phyloP scores from a whole-genome alignment of 2,888 invertebrate species.

The Leptothorax acervorum region DNA sequence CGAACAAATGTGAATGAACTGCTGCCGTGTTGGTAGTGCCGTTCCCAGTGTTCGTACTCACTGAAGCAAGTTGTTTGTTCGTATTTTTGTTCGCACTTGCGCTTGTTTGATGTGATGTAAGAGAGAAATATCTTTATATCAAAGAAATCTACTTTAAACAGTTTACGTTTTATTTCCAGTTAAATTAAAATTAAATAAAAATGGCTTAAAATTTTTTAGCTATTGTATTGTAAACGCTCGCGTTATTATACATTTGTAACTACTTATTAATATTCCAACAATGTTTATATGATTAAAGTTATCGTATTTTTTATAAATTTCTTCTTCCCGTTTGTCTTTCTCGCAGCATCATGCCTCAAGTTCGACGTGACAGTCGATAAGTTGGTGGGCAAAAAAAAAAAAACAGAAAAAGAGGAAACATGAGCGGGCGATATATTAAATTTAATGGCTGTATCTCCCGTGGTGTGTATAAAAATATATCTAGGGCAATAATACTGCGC shows the following conservation, averaged over 20 bases:
- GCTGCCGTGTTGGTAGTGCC: background rate
- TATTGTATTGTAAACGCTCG: background rate
- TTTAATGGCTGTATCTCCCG: constrained; percentile 59
- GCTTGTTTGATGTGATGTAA: background rate
- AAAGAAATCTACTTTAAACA: background rate
- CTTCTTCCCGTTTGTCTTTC: constrained; percentile 9
- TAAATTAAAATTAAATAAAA: background rate
- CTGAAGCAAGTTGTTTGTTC: background rate
- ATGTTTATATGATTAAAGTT: background rate
- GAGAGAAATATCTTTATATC: no score
- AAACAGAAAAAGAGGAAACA: background rate
- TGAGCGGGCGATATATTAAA: constrained; percentile 54
- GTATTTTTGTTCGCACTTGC: background rate
- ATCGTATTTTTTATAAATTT: constrained; percentile 5
- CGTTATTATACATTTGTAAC: background rate
- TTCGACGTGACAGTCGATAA: background rate
- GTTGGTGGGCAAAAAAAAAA: background rate
- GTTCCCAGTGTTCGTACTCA: background rate
- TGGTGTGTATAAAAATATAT: constrained; percentile 53
- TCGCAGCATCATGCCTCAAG: background rate
- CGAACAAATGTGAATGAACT: background rate
- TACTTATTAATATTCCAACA: background rate
- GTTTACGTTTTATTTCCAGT: background rate
- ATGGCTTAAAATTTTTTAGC: background rate
- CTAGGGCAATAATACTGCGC: constrained; percentile 49